Base-by-base conservation (phyloP, 2,888 invertebrate species). In the Drosophila anomalata region DNA sequence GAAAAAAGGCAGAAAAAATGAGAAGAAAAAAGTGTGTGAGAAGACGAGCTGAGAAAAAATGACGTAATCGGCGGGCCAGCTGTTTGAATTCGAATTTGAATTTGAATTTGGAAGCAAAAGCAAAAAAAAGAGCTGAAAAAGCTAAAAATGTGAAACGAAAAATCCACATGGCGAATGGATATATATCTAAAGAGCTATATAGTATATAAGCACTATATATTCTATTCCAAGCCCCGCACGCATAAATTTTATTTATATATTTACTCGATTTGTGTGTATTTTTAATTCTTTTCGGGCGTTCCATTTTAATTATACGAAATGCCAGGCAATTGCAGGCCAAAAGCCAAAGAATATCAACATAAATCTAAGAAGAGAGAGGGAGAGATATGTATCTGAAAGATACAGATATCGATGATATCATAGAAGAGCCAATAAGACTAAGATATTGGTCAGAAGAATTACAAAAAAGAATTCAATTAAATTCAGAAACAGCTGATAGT, bases 231-330 rank as follows among this genome's bases (percentile, higher is more conserved):
- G 44, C 1, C 46, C 39, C 24, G 31, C 39, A 54, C 56, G 58
- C 41, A 61, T 51, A 56, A 42, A 47, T 31, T 31, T 55, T n/a
- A 7, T n/a, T n/a, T n/a, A 36, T 36, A n/a, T 67, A 69, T 70
- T 59, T 63, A 58, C 47, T 48, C 72, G 65, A 71, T 72, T 67
- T 57, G 59, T 62, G 72, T 39, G 57, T 60, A 39, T 51, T 48
- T 53, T 52, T 17, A 44, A 61, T 61, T 63, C 46, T 17, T 74
- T 73, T 66, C 39, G 73, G 80, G 80, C 69, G 75, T 78, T 69
- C 66, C 72, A 57, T 60, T 74, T 78, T 59, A 73, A 78, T 65
- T 73, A 75, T 60, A 73, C 69, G 63, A 70, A 71, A 70, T 71
- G 54, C 56, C 50, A 63, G 50, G 70, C 69, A 71, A 69, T 59